Evolutionary conservation across 2,888 invertebrate genomes (phyloP).

Genomic region (Agonopterix alstromeriana): DNA sequence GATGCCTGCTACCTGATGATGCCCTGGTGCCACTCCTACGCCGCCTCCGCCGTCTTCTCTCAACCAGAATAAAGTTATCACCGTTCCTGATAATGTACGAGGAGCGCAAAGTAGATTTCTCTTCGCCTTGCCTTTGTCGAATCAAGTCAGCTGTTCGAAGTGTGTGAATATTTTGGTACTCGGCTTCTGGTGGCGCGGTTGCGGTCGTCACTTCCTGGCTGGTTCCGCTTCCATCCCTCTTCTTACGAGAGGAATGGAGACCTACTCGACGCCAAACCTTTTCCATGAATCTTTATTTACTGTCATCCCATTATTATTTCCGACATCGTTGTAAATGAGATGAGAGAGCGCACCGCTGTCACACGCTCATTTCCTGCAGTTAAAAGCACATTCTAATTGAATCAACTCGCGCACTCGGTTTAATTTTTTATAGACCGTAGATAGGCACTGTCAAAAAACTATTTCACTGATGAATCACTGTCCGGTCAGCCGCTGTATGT

Average conservation of each 20-base stretch:
- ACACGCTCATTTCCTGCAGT: slow-evolving; percentile 1
- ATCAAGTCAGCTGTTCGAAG: slow-evolving; percentile 72
- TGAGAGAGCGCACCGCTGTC: slow-evolving; percentile 1
- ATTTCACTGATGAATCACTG: slow-evolving; percentile 34
- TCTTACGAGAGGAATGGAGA: slow-evolving; percentile 76
- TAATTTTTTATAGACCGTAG: neutral
- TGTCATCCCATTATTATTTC: slow-evolving; percentile 70
- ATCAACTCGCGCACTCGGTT: no score
- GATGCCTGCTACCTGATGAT: slow-evolving; percentile 63
- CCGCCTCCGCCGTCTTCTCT: slow-evolving; percentile 61
- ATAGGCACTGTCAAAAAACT: slow-evolving; percentile 23
- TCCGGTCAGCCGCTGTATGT: slow-evolving; percentile 48
- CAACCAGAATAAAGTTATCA: slow-evolving; percentile 70
- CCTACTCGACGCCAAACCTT: slow-evolving; percentile 76
- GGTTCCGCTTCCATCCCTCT: slow-evolving; percentile 74
- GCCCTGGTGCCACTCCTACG: slow-evolving; percentile 67
- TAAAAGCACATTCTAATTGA: no score
- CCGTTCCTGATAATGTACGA: slow-evolving; percentile 73
- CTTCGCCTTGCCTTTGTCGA: slow-evolving; percentile 68
- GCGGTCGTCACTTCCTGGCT: slow-evolving; percentile 60
- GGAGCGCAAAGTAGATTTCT: slow-evolving; percentile 67
- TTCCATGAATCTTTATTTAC: slow-evolving; percentile 71
- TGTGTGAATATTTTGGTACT: slow-evolving; percentile 71
- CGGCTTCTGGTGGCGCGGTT: slow-evolving; percentile 60
- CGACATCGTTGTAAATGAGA: slow-evolving; percentile 10